Evolutionary conservation across 2,888 invertebrate species (phyloP).

Genomic region (Eupithecia insigniata): DNA sequence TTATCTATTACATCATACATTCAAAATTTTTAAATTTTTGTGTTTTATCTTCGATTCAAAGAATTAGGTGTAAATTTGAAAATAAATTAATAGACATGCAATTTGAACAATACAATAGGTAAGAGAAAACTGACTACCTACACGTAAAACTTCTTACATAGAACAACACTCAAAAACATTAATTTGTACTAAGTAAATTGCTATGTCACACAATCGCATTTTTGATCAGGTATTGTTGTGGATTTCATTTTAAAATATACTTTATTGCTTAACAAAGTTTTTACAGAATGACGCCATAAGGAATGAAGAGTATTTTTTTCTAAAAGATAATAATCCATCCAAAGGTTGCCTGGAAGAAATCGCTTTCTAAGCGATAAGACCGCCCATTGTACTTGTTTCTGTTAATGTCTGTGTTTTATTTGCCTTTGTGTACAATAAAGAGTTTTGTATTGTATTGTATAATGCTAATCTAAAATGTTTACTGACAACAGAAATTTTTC

Average conservation of each 20-base stretch:
- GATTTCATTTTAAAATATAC: neutral
- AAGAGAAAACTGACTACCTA: neutral
- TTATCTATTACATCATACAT: neutral
- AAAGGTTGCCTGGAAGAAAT: too few species aligned
- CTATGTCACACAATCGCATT: constrained; percentile 1
- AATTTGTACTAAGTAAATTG: constrained; percentile 12
- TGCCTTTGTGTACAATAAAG: too few species aligned
- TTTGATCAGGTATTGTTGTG: neutral
- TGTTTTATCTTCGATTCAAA: neutral
- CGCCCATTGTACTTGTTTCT: too few species aligned
- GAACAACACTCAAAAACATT: neutral
- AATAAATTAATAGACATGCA: neutral
- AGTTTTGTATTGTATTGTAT: too few species aligned
- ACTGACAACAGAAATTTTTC: neutral
- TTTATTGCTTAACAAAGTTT: neutral
- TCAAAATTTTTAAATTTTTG: neutral
- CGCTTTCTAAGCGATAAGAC: too few species aligned
- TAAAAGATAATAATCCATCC: neutral
- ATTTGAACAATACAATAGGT: neutral
- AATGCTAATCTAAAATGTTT: neutral
- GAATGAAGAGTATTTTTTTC: neutral
- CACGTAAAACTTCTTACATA: neutral
- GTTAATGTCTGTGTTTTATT: too few species aligned
- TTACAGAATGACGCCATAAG: neutral
- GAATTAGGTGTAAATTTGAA: neutral